Conservation (phyloP, 2,888 invertebrate species). For the Drosophila atripex region DNA sequence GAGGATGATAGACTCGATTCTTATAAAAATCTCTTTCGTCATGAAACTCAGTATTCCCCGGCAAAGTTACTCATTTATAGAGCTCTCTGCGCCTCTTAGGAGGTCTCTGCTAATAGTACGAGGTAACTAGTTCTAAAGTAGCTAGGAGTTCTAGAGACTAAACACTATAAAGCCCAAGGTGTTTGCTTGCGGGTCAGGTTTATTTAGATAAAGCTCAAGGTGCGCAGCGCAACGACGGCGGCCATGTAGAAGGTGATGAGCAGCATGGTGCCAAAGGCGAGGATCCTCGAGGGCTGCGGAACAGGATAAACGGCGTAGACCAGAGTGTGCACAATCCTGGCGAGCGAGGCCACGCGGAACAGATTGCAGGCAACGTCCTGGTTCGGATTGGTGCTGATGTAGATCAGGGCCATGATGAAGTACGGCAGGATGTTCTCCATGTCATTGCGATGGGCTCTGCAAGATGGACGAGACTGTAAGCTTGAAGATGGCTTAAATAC, state of each 20-base stretch:
- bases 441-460: slow-evolving; percentile 88
- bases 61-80: too few species aligned
- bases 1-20: neutral
- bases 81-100: too few species aligned
- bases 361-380: slow-evolving; percentile 84
- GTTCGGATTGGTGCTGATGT: slow-evolving; percentile 86
- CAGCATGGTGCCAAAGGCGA: slow-evolving; percentile 84
- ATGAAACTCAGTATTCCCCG: too few species aligned
- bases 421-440: slow-evolving; percentile 88
- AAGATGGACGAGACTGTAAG: neutral
- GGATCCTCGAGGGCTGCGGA: slow-evolving; percentile 86
- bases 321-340: slow-evolving; percentile 86
- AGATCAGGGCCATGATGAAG: slow-evolving; percentile 85
- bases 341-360: slow-evolving; percentile 85
- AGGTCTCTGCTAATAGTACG: too few species aligned
- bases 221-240: slow-evolving; percentile 80
- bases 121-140: too few species aligned
- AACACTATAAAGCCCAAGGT: neutral
- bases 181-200: neutral
- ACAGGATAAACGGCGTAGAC: slow-evolving; percentile 87
- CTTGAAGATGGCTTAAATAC: neutral
- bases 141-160: too few species aligned
- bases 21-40: too few species aligned
- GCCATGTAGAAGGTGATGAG: slow-evolving; percentile 85
- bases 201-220: slow-evolving; percentile 68